Evolutionary conservation across 2,113 vertebrate species (phyloP).

Genomic region (Panthera tigris): DNA sequence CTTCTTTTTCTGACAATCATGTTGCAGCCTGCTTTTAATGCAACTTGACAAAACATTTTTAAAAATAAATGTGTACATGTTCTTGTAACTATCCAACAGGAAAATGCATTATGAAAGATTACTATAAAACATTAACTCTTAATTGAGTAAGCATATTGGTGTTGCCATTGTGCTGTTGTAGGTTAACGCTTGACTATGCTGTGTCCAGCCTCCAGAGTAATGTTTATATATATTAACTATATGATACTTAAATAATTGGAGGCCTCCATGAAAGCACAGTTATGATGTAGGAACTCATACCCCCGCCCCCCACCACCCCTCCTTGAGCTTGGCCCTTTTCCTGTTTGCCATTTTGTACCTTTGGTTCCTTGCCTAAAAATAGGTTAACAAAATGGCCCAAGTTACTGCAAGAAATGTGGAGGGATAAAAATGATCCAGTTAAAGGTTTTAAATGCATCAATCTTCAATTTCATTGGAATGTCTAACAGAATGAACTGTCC

Average conservation of each 20-base stretch:
- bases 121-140: slow-evolving; percentile 33
- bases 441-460: neutral
- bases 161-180: neutral
- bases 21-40: slow-evolving; percentile 69
- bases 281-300: neutral
- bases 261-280: neutral
- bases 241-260: neutral
- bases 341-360: neutral
- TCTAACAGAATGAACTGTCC: neutral
- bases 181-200: neutral
- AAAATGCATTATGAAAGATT: neutral
- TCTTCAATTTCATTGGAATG: neutral
- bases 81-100: neutral
- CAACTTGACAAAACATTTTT: slow-evolving; percentile 65
- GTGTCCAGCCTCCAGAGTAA: neutral
- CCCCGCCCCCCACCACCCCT: fast-evolving
- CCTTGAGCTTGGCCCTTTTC: neutral
- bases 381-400: neutral
- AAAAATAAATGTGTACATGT: slow-evolving; percentile 71
- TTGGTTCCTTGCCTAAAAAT: slow-evolving; percentile 9
- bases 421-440: neutral
- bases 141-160: neutral
- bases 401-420: neutral
- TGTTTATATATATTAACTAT: neutral
- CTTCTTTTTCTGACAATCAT: slow-evolving; percentile 59